A percentile compares a stretch with the other conserved stretches of the same genome.
These are phyloP conservation scores for Philereme transversata DNA, from an alignment of 2,888 invertebrate species.

Conservation along the genomic window DNA sequence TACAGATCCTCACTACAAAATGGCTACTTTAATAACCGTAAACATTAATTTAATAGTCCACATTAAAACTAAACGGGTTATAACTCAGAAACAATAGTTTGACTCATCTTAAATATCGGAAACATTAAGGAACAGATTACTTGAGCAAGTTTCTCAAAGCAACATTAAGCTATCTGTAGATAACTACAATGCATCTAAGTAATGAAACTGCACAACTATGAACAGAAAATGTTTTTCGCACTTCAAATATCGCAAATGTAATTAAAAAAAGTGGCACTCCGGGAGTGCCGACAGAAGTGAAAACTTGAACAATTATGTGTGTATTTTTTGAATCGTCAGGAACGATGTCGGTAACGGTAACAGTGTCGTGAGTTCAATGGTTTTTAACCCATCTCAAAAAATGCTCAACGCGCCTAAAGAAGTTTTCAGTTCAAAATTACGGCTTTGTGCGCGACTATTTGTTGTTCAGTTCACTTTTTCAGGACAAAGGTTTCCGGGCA, in stretches of 20 bases:
- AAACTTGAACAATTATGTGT: too few species aligned
- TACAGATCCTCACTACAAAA: constrained; percentile 20
- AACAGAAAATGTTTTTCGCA: neutral
- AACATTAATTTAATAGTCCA: constrained; percentile 21
- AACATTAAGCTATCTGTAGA: neutral
- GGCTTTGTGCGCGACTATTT: too few species aligned
- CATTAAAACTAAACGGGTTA: constrained; percentile 28
- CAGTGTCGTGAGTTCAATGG: too few species aligned
- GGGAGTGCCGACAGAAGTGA: too few species aligned
- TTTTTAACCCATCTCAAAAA: too few species aligned
- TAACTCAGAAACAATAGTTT: constrained; percentile 26
- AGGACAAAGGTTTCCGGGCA: too few species aligned
- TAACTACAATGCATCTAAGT: neutral
- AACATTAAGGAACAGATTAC: constrained; percentile 20
- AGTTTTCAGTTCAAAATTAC: too few species aligned
- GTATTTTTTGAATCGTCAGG: too few species aligned
- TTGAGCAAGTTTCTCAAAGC: constrained; percentile 3
- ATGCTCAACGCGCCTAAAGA: too few species aligned
- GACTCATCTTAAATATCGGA: constrained; percentile 23
- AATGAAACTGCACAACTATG: neutral
- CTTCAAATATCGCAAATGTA: neutral
- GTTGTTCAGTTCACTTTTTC: too few species aligned
- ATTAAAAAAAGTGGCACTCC: too few species aligned
- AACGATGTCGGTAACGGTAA: too few species aligned
- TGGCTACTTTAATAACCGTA: constrained; percentile 24